Conservation (phyloP, 2,888 invertebrate species). For the Temnothorax unifasciatus region DNA sequence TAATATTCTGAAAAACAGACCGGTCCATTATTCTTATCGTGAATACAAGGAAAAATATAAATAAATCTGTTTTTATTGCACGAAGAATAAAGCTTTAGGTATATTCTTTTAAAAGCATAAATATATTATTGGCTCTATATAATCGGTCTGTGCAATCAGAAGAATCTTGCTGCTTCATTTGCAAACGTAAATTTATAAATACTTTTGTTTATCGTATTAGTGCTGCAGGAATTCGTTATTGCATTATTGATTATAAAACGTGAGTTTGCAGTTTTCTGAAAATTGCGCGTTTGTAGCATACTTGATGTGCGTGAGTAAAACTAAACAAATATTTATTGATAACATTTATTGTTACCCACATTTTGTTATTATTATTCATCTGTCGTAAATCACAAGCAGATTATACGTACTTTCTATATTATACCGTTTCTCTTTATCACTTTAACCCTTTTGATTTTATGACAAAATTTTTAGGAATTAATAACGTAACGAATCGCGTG, state of each 20-base stretch:
- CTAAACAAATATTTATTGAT: constrained; percentile 14
- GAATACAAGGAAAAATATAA: background rate
- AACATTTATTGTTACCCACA: background rate
- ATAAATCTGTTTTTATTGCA: background rate
- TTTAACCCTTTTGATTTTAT: background rate
- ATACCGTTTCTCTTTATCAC: background rate
- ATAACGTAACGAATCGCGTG: background rate
- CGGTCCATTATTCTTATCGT: background rate
- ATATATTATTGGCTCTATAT: background rate
- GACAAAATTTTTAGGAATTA: background rate
- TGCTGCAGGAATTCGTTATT: background rate
- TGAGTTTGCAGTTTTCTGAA: background rate
- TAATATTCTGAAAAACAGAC: background rate
- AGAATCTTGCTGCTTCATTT: background rate
- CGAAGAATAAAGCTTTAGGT: background rate
- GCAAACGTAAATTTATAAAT: background rate
- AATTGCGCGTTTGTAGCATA: background rate
- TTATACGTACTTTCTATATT: background rate
- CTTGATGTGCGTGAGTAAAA: background rate
- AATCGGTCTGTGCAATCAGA: background rate
- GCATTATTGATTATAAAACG: background rate
- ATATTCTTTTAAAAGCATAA: background rate
- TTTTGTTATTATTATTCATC: background rate
- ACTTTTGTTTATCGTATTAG: background rate
- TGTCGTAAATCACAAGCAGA: background rate